Percentiles rank a stretch among this genome's conserved stretches.
phyloP scores from a whole-genome alignment of 2,888 invertebrate genomes.

The Dorcus hopei region DNA sequence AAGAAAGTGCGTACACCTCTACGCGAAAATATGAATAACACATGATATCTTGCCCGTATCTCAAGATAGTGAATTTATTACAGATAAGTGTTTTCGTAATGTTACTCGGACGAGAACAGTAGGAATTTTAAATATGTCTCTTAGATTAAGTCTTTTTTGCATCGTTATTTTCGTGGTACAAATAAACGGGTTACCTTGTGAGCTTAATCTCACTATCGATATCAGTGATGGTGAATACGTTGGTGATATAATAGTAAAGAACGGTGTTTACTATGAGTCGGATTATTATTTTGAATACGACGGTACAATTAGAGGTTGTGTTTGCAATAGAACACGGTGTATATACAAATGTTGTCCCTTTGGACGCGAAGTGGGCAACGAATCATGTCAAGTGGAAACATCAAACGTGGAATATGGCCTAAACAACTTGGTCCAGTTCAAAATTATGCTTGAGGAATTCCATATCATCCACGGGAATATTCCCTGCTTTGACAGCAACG shows the following conservation, averaged over 20 bases:
- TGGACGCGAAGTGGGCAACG: constrained; percentile 3
- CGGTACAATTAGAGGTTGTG: constrained; percentile 1
- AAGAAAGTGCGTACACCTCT: too few species aligned
- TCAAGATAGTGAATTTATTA: too few species aligned
- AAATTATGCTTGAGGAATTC: neutral
- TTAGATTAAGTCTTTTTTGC: too few species aligned
- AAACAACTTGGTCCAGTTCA: constrained; percentile 1
- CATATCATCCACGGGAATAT: constrained; percentile 8
- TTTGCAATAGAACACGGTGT: constrained; percentile 4
- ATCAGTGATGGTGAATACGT: constrained; percentile 4
- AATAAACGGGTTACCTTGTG: constrained; percentile 2
- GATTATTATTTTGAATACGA: constrained; percentile 3
- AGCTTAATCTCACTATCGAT: constrained; percentile 9
- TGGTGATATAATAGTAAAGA: neutral
- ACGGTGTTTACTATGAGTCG: neutral
- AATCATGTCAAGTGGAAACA: neutral
- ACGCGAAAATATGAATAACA: too few species aligned
- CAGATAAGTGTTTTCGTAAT: too few species aligned
- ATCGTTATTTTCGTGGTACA: neutral
- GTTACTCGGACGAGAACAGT: too few species aligned
- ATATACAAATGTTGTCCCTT: constrained; percentile 11
- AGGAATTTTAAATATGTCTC: too few species aligned
- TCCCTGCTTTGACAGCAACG: constrained; percentile 9
- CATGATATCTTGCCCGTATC: too few species aligned
- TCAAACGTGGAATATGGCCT: neutral